phyloP scores from a whole-genome alignment of 2,888 invertebrate genomes.

The Microchrysa polita region DNA sequence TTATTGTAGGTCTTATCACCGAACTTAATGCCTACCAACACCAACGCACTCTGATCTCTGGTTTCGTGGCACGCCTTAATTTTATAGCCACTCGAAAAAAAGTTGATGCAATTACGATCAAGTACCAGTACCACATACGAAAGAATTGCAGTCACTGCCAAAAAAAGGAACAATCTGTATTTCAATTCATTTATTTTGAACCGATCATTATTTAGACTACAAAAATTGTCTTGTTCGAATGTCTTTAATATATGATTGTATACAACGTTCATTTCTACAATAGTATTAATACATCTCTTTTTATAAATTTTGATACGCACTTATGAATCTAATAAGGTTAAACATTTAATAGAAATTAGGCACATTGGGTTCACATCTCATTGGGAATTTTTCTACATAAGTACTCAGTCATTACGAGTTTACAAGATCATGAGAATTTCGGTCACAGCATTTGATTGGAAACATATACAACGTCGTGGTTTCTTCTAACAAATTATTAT shows the following conservation, averaged over 20 bases:
- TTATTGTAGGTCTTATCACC: too few relatives aligned
- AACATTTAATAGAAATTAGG: constrained; percentile 36
- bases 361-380: constrained; percentile 32
- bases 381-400: constrained; percentile 38
- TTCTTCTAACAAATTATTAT: too few relatives aligned
- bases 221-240: constrained; percentile 18
- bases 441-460: constrained; percentile 42
- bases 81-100: too few relatives aligned
- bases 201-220: constrained; percentile 1
- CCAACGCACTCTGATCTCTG: too few relatives aligned
- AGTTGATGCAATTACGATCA: too few relatives aligned
- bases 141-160: too few relatives aligned
- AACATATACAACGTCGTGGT: constrained; percentile 8
- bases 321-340: constrained; percentile 38
- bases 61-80: too few relatives aligned
- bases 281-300: constrained; percentile 2
- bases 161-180: too few relatives aligned
- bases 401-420: constrained; percentile 42
- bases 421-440: constrained; percentile 34
- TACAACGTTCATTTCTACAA: constrained; percentile 11
- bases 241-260: constrained; percentile 7
- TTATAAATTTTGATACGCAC: constrained; percentile 39
- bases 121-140: too few relatives aligned
- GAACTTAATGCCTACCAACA: too few relatives aligned
- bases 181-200: constrained; percentile 5